Conservation (phyloP, 2,797 vertebrate species). For the Dendrocincla fuliginosa region DNA sequence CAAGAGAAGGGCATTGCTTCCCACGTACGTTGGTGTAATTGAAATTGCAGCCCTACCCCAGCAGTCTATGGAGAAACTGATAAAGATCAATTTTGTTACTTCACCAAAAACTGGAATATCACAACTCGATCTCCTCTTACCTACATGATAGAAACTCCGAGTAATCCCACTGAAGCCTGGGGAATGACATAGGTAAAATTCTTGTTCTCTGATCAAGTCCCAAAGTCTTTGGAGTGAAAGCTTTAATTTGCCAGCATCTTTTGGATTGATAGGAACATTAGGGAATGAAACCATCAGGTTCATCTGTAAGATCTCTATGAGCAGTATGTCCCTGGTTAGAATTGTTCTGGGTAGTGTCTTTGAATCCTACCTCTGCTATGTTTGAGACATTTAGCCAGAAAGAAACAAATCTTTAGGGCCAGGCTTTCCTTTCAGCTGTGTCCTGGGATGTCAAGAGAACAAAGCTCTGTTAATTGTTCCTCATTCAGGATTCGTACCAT, state of each 20-base stretch:
- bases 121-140: neutral
- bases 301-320: neutral
- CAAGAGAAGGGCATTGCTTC: neutral
- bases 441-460: conserved; percentile 28
- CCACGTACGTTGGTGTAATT: neutral
- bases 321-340: neutral
- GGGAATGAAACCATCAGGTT: neutral
- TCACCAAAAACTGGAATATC: neutral
- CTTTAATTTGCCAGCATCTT: neutral
- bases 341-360: neutral
- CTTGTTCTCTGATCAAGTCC: neutral
- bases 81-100: conserved; percentile 9
- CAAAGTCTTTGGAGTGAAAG: neutral
- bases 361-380: neutral
- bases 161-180: neutral
- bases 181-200: neutral
- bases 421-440: conserved; percentile 14
- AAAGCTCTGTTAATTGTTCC: conserved; percentile 25
- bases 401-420: conserved; percentile 9
- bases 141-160: neutral
- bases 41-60: neutral
- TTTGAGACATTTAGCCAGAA: neutral
- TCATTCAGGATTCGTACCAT: conserved; percentile 3
- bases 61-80: neutral
- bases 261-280: neutral